These are phyloP conservation scores for Percopsis omiscomaycus DNA, from an alignment of 2,797 vertebrate genomes.

Conservation along the genomic window DNA sequence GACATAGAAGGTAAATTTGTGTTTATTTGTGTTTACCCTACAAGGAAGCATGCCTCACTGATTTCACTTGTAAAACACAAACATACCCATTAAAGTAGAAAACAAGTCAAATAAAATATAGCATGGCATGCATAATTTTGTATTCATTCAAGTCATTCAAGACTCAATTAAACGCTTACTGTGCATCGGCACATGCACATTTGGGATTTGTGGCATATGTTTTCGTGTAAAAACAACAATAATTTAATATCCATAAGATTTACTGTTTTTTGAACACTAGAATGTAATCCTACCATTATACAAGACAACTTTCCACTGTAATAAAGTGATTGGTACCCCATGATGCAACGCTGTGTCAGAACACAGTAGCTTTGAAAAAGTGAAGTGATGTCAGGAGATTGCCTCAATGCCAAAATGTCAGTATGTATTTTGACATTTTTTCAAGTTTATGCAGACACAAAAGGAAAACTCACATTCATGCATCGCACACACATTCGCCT, in stretches of 20 bases:
- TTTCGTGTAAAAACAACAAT: too few species aligned
- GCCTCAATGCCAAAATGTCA: slow-evolving; percentile 47
- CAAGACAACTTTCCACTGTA: too few species aligned
- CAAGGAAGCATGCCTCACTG: background rate
- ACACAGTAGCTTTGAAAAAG: slow-evolving; percentile 48
- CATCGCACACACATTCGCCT: too few species aligned
- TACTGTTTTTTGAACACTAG: too few species aligned
- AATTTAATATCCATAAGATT: too few species aligned
- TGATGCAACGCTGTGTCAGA: slow-evolving; percentile 18
- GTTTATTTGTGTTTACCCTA: slow-evolving; percentile 3
- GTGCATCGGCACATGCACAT: slow-evolving; percentile 2
- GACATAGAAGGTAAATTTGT: slow-evolving; percentile 12
- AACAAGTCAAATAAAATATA: background rate
- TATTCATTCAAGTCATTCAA: background rate
- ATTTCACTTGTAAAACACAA: background rate
- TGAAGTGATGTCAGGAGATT: slow-evolving; percentile 36
- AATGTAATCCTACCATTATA: too few species aligned
- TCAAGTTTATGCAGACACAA: too few species aligned
- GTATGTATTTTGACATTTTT: too few species aligned
- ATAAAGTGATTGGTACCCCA: slow-evolving; percentile 20
- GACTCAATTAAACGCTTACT: too few species aligned
- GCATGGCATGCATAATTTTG: too few species aligned
- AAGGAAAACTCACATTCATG: too few species aligned
- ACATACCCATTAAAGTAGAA: background rate
- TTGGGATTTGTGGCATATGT: slow-evolving; percentile 7